Evolutionary conservation across 2,113 vertebrate genomes (phyloP).

Genomic region (Vombatus ursinus): DNA sequence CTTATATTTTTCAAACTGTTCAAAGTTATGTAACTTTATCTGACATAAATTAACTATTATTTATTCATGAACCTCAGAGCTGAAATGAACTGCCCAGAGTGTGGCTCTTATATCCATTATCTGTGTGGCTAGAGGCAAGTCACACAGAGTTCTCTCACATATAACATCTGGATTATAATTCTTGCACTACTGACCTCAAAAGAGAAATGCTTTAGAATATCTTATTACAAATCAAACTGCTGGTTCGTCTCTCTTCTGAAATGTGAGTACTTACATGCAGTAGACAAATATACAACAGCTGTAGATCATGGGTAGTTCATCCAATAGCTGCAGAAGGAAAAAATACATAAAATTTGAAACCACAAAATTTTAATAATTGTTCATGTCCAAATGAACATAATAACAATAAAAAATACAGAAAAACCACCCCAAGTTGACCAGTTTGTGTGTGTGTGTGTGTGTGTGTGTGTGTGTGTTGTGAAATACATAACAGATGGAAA

Average conservation of each 20-base stretch:
- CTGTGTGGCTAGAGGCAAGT: not conserved
- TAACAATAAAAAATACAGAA: not conserved
- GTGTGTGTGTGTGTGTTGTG: not conserved
- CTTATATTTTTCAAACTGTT: not conserved
- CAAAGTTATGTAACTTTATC: not conserved
- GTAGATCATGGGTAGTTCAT: slow-evolving; percentile 99
- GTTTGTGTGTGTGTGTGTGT: not conserved
- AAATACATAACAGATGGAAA: not conserved
- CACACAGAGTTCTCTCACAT: not conserved
- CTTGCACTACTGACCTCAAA: not conserved
- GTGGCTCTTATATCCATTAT: not conserved
- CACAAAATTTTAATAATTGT: slow-evolving; percentile 14
- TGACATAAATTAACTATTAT: not conserved
- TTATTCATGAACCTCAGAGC: not conserved
- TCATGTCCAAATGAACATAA: slow-evolving; percentile 38
- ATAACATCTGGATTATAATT: not conserved
- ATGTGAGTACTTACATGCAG: slow-evolving; percentile 94
- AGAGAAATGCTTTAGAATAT: not conserved
- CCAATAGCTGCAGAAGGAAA: slow-evolving; percentile 90
- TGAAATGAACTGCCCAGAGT: not conserved
- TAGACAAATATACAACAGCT: slow-evolving; percentile 98
- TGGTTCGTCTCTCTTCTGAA: slow-evolving; percentile 29
- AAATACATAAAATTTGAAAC: slow-evolving; percentile 62
- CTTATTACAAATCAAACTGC: slow-evolving; percentile 42
- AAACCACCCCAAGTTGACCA: not conserved